These are phyloP conservation scores for Rhopalosiphum maidis DNA, from an alignment of 1,140 invertebrate genomes.

Conservation along the genomic window DNA sequence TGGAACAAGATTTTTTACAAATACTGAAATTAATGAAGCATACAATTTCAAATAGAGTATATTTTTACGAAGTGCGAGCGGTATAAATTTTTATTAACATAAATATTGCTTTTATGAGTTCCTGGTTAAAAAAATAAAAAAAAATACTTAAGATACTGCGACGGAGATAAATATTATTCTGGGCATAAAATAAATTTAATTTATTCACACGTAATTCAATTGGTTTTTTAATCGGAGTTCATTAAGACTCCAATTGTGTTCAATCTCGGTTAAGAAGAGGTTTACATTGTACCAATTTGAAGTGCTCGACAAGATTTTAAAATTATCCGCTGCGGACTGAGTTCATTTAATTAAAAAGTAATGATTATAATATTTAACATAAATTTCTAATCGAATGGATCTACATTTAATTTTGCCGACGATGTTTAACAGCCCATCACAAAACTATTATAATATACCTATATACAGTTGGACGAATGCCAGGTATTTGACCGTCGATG, in stretches of 20 bases:
- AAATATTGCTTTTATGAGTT: neutral
- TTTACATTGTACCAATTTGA: no score
- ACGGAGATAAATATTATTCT: neutral
- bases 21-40: neutral
- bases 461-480: neutral
- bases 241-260: neutral
- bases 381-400: constrained; percentile 16
- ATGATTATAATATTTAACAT: neutral
- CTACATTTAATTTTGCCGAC: constrained; percentile 34
- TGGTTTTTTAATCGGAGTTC: neutral
- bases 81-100: neutral
- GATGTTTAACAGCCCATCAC: constrained; percentile 30
- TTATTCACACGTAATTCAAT: neutral
- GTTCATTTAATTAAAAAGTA: constrained; percentile 2
- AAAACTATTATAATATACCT: neutral
- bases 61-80: neutral
- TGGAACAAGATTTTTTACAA: neutral
- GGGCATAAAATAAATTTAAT: neutral
- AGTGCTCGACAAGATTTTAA: neutral
- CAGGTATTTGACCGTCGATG: neutral
- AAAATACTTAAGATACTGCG: neutral
- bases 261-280: neutral
- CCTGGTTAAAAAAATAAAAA: neutral
- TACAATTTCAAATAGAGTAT: neutral
- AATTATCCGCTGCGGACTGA: neutral